phyloP scores from a whole-genome alignment of 2,888 invertebrate genomes.

The Ischnura elegans region DNA sequence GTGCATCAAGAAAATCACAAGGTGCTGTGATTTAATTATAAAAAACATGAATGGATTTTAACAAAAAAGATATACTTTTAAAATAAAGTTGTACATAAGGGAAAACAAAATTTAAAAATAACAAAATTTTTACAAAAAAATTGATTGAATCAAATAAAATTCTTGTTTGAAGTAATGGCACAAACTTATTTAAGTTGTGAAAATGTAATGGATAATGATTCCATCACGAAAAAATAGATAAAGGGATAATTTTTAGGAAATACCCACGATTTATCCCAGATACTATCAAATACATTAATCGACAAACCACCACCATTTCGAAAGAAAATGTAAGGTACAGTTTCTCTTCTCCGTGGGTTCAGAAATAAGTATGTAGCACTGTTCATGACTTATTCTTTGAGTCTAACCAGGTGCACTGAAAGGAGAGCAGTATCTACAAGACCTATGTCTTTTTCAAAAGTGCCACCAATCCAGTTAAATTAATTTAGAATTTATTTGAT shows the following conservation, averaged over 20 bases:
- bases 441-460: no score
- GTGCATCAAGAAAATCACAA: not conserved
- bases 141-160: constrained; percentile 4
- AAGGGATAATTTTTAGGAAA: not conserved
- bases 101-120: not conserved
- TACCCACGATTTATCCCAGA: not conserved
- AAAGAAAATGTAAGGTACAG: not conserved
- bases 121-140: not conserved
- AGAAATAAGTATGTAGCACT: not conserved
- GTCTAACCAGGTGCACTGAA: not conserved
- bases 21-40: not conserved
- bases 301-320: not conserved
- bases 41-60: not conserved
- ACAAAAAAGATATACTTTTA: not conserved
- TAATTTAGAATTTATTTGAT: no score
- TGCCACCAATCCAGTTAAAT: no score
- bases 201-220: not conserved
- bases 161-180: not conserved
- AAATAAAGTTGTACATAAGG: not conserved
- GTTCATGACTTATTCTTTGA: not conserved
- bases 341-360: not conserved
- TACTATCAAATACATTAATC: not conserved
- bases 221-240: not conserved
- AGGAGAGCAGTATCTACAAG: not conserved
- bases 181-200: not conserved